These are phyloP conservation scores for Papilio aristodemus DNA, from an alignment of 1,140 invertebrate species.

Conservation along the genomic window DNA sequence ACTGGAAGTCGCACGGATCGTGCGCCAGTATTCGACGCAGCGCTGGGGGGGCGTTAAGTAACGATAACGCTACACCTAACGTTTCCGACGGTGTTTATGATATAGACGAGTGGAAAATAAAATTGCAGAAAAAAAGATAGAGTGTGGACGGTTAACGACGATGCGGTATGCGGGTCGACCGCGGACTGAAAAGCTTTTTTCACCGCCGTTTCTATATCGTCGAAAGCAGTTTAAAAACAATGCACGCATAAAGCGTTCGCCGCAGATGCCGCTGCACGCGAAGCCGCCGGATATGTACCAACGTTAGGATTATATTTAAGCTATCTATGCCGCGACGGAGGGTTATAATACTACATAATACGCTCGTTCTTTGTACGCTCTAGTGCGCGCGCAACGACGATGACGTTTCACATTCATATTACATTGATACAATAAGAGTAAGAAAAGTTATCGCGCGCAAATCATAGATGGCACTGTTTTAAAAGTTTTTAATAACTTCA, in stretches of 20 bases:
- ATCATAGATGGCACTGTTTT: neutral
- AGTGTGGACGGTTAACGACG: constrained; percentile 52
- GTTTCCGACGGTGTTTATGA: constrained; percentile 8
- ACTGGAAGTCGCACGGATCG: constrained; percentile 66
- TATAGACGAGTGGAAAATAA: constrained; percentile 40
- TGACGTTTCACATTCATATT: constrained; percentile 16
- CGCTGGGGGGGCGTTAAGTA: constrained; percentile 30
- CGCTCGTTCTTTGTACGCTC: constrained; percentile 14
- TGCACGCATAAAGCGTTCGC: constrained; percentile 73
- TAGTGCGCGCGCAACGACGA: constrained; percentile 14
- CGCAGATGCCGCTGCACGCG: constrained; percentile 55
- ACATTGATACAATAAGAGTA: neutral
- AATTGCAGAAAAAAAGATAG: constrained; percentile 51
- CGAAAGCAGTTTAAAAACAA: constrained; percentile 66
- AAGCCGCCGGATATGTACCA: constrained; percentile 45
- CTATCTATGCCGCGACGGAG: constrained; percentile 24
- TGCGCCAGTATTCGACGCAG: constrained; percentile 53
- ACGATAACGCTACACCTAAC: constrained; percentile 21
- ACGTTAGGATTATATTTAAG: constrained; percentile 32
- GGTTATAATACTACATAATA: constrained; percentile 22
- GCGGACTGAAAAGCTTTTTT: constrained; percentile 67
- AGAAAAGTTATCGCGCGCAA: neutral
- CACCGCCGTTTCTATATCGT: constrained; percentile 48
- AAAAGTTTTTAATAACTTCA: neutral
- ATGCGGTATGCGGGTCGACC: constrained; percentile 72